Evolutionary conservation across 2,888 invertebrate species (phyloP).

Genomic region (Axea sp.): DNA sequence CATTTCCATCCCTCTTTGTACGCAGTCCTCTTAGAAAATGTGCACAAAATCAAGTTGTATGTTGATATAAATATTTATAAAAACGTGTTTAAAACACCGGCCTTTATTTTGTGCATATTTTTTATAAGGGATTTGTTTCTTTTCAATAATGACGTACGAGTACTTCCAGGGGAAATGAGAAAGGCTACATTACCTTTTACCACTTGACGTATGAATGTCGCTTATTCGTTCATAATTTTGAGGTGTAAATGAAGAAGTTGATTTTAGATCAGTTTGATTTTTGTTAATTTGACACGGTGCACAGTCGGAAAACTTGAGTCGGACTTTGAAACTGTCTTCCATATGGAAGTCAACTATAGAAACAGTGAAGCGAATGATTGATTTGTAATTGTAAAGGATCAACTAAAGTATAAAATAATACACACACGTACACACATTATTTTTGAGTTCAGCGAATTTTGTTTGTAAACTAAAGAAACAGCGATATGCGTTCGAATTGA

Average conservation of each 20-base stretch:
- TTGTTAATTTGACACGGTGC: conserved; percentile 38
- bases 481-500: conserved; percentile 4
- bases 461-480: conserved; percentile 10
- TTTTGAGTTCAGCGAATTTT: conserved; percentile 24
- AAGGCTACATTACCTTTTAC: conserved; percentile 48
- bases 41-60: background rate
- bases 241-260: conserved; percentile 6
- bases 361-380: conserved; percentile 2
- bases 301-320: conserved; percentile 9
- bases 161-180: conserved; percentile 42
- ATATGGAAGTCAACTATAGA: conserved; percentile 27
- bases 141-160: conserved; percentile 9
- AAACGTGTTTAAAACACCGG: background rate
- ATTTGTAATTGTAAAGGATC: conserved; percentile 14
- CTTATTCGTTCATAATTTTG: conserved; percentile 27
- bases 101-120: conserved; percentile 4
- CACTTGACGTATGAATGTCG: conserved; percentile 51
- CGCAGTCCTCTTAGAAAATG: background rate
- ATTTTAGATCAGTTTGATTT: conserved; percentile 23
- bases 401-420: background rate
- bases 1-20: conserved; percentile 10
- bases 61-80: conserved; percentile 26
- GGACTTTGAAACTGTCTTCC: conserved; percentile 32
- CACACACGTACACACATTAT: conserved; percentile 3
- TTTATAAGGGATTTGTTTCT: conserved; percentile 1